phyloP scores from a whole-genome alignment of 2,888 invertebrate species.

The Colletes collaris region DNA sequence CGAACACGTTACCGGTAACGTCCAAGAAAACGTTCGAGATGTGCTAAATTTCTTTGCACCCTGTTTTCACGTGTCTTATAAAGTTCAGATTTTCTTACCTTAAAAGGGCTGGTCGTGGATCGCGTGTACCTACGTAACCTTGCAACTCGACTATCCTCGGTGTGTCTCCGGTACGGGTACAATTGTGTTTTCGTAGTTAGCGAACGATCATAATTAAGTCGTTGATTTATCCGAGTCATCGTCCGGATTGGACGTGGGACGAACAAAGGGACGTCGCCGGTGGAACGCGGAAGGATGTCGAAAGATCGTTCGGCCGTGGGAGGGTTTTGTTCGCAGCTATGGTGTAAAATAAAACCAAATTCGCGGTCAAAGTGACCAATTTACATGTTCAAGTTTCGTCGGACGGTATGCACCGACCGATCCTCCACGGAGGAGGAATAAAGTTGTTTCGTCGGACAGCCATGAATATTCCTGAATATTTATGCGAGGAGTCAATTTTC shows the following conservation, averaged over 20 bases:
- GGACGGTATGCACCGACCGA: neutral
- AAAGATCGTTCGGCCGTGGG: slow-evolving; percentile 48
- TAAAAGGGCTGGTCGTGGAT: too few relatives aligned
- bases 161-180: slow-evolving; percentile 21
- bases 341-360: slow-evolving; percentile 14
- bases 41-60: neutral
- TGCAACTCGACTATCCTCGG: slow-evolving; percentile 41
- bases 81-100: too few relatives aligned
- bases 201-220: slow-evolving; percentile 64
- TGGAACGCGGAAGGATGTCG: slow-evolving; percentile 66
- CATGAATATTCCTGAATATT: slow-evolving; percentile 9
- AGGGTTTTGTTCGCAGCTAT: slow-evolving; percentile 11
- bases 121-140: neutral
- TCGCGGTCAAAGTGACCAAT: slow-evolving; percentile 14
- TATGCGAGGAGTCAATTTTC: slow-evolving; percentile 35
- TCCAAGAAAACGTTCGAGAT: too few relatives aligned
- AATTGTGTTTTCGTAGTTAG: slow-evolving; percentile 28
- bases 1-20: too few relatives aligned
- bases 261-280: slow-evolving; percentile 61
- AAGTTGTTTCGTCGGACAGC: slow-evolving; percentile 3
- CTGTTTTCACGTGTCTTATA: neutral
- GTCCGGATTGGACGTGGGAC: slow-evolving; percentile 60
- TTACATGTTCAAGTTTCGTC: neutral
- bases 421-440: slow-evolving; percentile 5
- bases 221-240: slow-evolving; percentile 59